A percentile compares a stretch with the other conserved stretches of the same genome.
Conservation (phyloP, 2,797 vertebrate genomes). For the Distichodus sexfasciatus region DNA sequence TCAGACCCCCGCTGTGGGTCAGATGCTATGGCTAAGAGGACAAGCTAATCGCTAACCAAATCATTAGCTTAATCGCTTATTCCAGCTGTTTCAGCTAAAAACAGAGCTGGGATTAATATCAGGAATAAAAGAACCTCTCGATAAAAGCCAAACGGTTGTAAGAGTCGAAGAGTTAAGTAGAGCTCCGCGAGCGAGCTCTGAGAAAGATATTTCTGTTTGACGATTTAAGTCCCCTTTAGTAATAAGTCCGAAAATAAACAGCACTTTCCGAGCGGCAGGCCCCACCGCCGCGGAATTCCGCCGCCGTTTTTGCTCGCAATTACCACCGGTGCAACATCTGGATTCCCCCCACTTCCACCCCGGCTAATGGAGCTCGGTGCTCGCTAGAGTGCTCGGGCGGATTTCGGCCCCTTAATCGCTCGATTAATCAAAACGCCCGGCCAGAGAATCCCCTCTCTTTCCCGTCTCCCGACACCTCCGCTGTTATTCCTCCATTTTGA, state of each 20-base stretch:
- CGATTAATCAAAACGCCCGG: constrained; percentile 71
- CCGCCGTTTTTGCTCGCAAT: constrained; percentile 69
- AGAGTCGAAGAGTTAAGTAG: neutral
- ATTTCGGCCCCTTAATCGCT: constrained; percentile 68
- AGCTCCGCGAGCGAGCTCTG: neutral
- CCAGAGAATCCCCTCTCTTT: constrained; percentile 58
- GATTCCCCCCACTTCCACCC: constrained; percentile 67
- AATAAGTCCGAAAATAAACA: constrained; percentile 74
- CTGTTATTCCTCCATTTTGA: constrained; percentile 62
- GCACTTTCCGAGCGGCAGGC: constrained; percentile 58
- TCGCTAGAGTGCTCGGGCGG: constrained; percentile 63
- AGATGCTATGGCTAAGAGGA: no score
- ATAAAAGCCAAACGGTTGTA: neutral
- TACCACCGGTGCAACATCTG: constrained; percentile 71
- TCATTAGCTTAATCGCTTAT: no score
- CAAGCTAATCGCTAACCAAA: no score
- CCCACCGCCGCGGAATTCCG: constrained; percentile 55
- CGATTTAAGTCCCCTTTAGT: constrained; percentile 67
- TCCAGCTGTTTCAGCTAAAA: no score
- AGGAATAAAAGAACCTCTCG: neutral
- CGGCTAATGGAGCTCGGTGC: constrained; percentile 66
- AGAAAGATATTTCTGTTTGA: constrained; percentile 63
- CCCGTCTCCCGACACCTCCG: constrained; percentile 69
- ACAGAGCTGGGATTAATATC: neutral
- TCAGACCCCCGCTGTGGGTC: no score